A percentile compares a stretch with the other conserved stretches of the same genome.
phyloP scores from a whole-genome alignment of 2,113 vertebrate species.

The Tragelaphus strepsiceros region DNA sequence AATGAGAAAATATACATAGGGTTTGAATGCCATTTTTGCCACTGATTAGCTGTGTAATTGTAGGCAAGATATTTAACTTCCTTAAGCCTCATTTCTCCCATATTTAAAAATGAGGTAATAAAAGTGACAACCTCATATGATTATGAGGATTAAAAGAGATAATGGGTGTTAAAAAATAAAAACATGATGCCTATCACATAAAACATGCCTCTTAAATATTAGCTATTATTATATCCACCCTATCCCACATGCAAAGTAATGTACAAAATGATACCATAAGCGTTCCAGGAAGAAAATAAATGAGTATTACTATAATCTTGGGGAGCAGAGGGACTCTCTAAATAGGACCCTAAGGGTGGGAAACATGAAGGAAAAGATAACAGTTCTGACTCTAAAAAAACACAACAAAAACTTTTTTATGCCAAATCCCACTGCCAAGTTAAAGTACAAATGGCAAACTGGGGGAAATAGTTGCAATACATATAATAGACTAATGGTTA shows the following conservation, averaged over 20 bases:
- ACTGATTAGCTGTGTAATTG: not conserved
- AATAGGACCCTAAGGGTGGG: not conserved
- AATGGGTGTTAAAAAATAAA: not conserved
- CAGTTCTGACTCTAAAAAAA: not conserved
- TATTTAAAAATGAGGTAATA: constrained; percentile 19
- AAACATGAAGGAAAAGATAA: constrained; percentile 8
- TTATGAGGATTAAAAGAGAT: not conserved
- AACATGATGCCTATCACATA: not conserved
- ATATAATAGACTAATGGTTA: not conserved
- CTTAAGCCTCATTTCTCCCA: not conserved
- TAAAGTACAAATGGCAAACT: not conserved
- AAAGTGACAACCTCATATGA: not conserved
- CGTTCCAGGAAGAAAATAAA: constrained; percentile 25
- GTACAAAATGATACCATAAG: constrained; percentile 25
- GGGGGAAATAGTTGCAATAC: not conserved
- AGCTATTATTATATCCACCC: constrained; percentile 10
- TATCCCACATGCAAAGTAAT: not conserved
- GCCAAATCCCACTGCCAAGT: not conserved
- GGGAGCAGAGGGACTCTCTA: not conserved
- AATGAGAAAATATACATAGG: not conserved
- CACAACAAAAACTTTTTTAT: not conserved
- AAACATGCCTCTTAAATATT: not conserved
- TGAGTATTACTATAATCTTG: not conserved
- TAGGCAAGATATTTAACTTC: not conserved
- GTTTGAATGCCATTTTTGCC: not conserved